phyloP scores from a whole-genome alignment of 2,888 invertebrate species.

The Drosophila incognita region DNA sequence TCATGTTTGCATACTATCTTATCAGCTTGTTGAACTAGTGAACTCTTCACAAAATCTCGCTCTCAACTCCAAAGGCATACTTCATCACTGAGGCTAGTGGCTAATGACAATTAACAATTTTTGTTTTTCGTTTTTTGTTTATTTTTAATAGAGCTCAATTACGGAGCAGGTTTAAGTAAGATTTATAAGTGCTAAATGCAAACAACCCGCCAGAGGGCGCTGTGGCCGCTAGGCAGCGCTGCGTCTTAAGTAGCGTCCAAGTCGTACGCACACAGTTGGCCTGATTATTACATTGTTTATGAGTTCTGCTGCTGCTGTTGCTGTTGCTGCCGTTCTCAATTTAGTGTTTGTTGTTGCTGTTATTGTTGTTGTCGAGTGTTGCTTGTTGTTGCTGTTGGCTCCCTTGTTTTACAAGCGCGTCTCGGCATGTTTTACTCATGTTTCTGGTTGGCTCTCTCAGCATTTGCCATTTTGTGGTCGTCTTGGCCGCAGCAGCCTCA shows the following conservation, averaged over 20 bases:
- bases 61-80: slow-evolving; percentile 3
- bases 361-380: slow-evolving; percentile 49
- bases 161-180: slow-evolving; percentile 70
- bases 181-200: slow-evolving; percentile 64
- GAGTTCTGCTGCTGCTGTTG: slow-evolving; percentile 50
- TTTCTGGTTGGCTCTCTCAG: slow-evolving; percentile 48
- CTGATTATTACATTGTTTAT: slow-evolving; percentile 78
- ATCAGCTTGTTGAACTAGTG: slow-evolving; percentile 8
- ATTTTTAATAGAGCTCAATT: slow-evolving; percentile 76
- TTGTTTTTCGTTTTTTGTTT: slow-evolving; percentile 58
- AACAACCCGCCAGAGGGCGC: slow-evolving; percentile 42
- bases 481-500: slow-evolving; percentile 58
- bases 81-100: slow-evolving; percentile 11
- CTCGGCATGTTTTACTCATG: slow-evolving; percentile 74
- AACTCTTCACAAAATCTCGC: slow-evolving; percentile 23
- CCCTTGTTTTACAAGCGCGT: slow-evolving; percentile 75
- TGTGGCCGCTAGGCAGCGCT: slow-evolving; percentile 42
- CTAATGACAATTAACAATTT: slow-evolving; percentile 67
- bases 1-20: neutral
- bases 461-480: slow-evolving; percentile 62
- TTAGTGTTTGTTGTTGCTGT: slow-evolving; percentile 61
- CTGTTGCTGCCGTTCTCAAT: slow-evolving; percentile 53
- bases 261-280: slow-evolving; percentile 58
- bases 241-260: slow-evolving; percentile 51
- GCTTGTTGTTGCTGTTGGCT: slow-evolving; percentile 50